Evolutionary conservation across 2,113 vertebrate species (phyloP), one percentile per base, ranked within the genome.

Genomic region (Diadophis punctatus): DNA sequence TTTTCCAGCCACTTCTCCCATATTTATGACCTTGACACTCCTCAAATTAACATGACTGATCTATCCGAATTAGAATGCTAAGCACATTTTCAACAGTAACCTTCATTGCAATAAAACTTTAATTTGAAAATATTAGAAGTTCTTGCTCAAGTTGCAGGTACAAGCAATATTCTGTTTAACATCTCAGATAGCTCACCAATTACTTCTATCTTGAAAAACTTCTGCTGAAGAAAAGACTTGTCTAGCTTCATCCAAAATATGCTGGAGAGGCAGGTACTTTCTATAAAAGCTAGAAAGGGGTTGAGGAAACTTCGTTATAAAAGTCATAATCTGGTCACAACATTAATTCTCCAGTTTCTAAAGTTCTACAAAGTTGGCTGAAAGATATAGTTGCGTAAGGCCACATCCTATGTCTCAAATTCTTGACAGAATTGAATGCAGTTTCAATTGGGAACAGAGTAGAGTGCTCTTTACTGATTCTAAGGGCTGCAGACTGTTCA

Each of bases 231-330:
- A 49, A 95, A 94, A 90, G 90, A 85, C 86, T 91, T 94, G 89
- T 96, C 93, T 87, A 95, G 23, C 91, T 96, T 97, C 94, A 95
- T 94, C 95, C 93, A 95, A 93, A 97, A 97, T 85, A 96, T 94
- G 91, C 95, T 96, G 90, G 95, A 85, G 53, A 0, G 89, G 63
- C 96, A 96, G 14, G 93, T 94, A 94, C 93, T 95, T 43, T 95
- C 89, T 88, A 93, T 74, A 48, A 95, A 95, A 92, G 90, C 96
- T 97, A 80, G 74, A 92, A 58, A 91, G 90, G 48, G n/a, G 39
- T 30, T 46, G 93, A 58, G 92, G 39, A 56, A 93, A 16, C 53
- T 90, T 34, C 92, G 94, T 88, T 92, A 63, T n/a, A 25, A 20
- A 27, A 68, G 11, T 39, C 27, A 80, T 55, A 23, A 22, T 27